Base-by-base conservation (phyloP, 2,888 invertebrate species). In the Drosophila acutilabella region DNA sequence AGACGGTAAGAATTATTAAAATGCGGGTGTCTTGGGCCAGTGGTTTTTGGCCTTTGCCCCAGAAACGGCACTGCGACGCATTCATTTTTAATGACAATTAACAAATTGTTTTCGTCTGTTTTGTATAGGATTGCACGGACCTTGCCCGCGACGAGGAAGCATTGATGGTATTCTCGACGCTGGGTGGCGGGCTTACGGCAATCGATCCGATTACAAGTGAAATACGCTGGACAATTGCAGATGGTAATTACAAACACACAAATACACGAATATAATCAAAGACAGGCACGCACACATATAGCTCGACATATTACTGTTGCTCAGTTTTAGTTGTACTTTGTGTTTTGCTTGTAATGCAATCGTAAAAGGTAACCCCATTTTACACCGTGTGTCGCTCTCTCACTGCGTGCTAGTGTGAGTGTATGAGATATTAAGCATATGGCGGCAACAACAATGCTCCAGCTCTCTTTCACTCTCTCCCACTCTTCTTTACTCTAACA, bases 121-220 rank as follows among this genome's bases (percentile, higher is more conserved):
- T 41, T 20, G 14, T 18, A 30, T 62, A 87, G 86, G 94, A 93
- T 79, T 94, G 92, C 86, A 95, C 95, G 5, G 96, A 95, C 87
- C 90, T 96, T 82, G 95, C 95, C 47, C 93, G 95, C 71, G 95
- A 95, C 82, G 95, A 96, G 90, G 96, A 96, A 89, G 94, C 96
- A 76, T 93, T 96, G 45, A 93, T 99, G 81, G 94, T 99, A 72
- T 96, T 98, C 90, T 97, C 98, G 47, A 99, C 99, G 50, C 94
- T 99, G 81, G 98, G 98, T 91, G 99, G 99, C 78, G 96, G 96
- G 74, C 95, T 99, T 90, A 95, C 96, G 78, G 98, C 98, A n/a
- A 94, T 99, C 51, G 96, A 97, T 89, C 96, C 96, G 80, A 93
- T 95, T 78, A 95, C 97, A 59, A 99, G 99, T 66, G 94, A 95